A percentile compares a stretch with the other conserved stretches of the same genome.
phyloP scores from a whole-genome alignment of 2,888 invertebrate genomes.

The Ramazzottius varieornatus region DNA sequence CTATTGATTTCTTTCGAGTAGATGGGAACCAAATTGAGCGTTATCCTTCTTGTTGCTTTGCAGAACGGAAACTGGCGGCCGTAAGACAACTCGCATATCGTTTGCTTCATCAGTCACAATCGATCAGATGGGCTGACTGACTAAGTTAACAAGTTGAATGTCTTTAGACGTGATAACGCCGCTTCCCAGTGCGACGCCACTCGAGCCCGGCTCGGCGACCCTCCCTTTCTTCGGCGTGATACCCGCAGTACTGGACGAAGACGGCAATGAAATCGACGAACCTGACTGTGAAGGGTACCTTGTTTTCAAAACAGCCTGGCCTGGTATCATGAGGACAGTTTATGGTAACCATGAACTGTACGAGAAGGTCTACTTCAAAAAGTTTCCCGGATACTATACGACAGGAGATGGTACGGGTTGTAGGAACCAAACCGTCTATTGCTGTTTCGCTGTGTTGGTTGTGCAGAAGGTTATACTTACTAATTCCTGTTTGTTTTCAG shows the following conservation, averaged over 20 bases:
- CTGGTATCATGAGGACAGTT: slow-evolving; percentile 83
- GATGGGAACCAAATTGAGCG: too few species aligned
- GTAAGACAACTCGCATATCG: too few species aligned
- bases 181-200: slow-evolving; percentile 74
- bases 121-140: too few species aligned
- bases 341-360: slow-evolving; percentile 62
- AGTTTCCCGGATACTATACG: slow-evolving; percentile 86
- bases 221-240: slow-evolving; percentile 92
- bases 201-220: slow-evolving; percentile 93
- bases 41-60: too few species aligned
- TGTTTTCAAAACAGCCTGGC: slow-evolving; percentile 84
- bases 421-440: too few species aligned
- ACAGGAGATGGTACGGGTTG: slow-evolving; percentile 65
- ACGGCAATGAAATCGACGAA: slow-evolving; percentile 54
- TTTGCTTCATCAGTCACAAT: too few species aligned
- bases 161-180: slow-evolving; percentile 85
- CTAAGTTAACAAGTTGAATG: too few species aligned
- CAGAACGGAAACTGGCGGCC: slow-evolving; percentile 59
- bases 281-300: slow-evolving; percentile 70
- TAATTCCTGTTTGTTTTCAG: slow-evolving; percentile 29
- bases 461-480: too few species aligned
- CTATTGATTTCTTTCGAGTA: too few species aligned
- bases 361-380: slow-evolving; percentile 71
- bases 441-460: background rate
- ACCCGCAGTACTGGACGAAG: slow-evolving; percentile 58